phyloP scores from a whole-genome alignment of 2,888 invertebrate species.

The Polylopha cassiicola region DNA sequence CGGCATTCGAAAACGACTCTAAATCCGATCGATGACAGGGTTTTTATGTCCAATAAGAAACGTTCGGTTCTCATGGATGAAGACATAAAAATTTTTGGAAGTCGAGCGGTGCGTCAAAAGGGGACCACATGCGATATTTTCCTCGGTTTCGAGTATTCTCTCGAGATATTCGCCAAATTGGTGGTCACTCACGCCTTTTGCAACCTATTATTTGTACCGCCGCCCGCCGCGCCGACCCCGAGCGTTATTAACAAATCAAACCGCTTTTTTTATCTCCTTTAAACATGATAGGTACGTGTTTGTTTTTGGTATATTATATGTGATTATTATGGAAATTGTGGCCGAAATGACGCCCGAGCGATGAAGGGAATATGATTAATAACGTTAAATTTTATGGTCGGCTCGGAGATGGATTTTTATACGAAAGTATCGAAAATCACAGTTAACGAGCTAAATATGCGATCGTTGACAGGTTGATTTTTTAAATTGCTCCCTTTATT shows the following conservation, averaged over 20 bases:
- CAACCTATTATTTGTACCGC: conserved; percentile 65
- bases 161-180: conserved; percentile 64
- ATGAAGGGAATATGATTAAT: conserved; percentile 45
- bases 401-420: conserved; percentile 8
- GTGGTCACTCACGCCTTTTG: conserved; percentile 70
- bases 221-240: conserved; percentile 54
- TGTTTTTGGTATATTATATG: conserved; percentile 63
- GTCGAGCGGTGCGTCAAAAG: conserved; percentile 63
- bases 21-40: conserved; percentile 47
- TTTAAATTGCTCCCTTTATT: conserved; percentile 20
- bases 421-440: conserved; percentile 21
- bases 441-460: conserved; percentile 21
- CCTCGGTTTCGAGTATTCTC: conserved; percentile 52
- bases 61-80: conserved; percentile 67
- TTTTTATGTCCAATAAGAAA: conserved; percentile 42
- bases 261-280: conserved; percentile 41
- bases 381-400: conserved; percentile 20
- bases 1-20: conserved; percentile 60
- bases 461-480: conserved; percentile 22
- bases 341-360: conserved; percentile 44
- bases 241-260: conserved; percentile 70
- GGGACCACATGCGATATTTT: conserved; percentile 69
- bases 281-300: conserved; percentile 60
- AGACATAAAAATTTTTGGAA: conserved; percentile 72
- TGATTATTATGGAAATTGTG: conserved; percentile 67